Percentiles rank a stretch among this genome's conserved stretches.
These are phyloP conservation scores for Phalacrocorax aristotelis DNA, from an alignment of 2,113 vertebrate genomes.

Conservation along the genomic window DNA sequence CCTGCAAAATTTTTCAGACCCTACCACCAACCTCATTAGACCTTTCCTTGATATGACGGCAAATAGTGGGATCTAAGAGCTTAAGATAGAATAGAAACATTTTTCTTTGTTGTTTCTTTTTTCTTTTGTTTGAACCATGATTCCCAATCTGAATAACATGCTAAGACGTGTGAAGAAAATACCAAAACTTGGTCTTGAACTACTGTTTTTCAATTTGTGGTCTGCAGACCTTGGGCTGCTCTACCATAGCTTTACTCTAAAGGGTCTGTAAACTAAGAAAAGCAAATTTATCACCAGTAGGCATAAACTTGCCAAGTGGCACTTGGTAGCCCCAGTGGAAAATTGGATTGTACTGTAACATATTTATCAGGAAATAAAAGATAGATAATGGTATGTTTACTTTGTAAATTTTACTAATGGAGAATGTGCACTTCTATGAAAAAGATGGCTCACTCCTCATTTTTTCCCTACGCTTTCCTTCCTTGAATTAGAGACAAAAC, in stretches of 20 bases:
- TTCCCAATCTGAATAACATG: not conserved
- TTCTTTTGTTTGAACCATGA: not conserved
- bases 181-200: not conserved
- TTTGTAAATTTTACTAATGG: not conserved
- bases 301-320: not conserved
- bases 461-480: not conserved
- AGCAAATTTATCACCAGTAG: not conserved
- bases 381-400: not conserved
- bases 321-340: not conserved
- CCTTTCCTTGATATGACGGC: not conserved
- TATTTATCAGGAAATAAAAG: not conserved
- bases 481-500: not conserved
- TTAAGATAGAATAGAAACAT: not conserved
- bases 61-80: not conserved
- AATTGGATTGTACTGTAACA: not conserved
- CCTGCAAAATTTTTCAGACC: not conserved
- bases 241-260: not conserved
- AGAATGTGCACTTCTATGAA: not conserved
- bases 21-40: not conserved
- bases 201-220: not conserved
- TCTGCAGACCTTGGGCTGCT: not conserved
- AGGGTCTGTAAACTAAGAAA: not conserved
- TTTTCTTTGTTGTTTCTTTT: not conserved
- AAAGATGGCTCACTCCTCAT: not conserved
- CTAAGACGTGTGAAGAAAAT: not conserved